These are phyloP conservation scores for Danio tinwini DNA, from an alignment of 2,797 vertebrate genomes.

Conservation along the genomic window DNA sequence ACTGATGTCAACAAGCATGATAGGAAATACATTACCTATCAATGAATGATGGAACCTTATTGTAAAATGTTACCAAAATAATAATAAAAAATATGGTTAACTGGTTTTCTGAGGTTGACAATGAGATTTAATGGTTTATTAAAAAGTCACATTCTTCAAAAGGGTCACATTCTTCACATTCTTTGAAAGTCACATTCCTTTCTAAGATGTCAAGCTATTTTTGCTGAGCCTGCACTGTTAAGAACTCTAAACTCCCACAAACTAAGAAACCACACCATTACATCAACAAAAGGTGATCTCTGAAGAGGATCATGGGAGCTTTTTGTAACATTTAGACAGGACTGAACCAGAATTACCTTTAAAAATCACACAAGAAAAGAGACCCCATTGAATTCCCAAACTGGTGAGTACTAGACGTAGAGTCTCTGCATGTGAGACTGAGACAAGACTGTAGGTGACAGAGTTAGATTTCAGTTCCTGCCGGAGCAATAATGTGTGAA, in stretches of 20 bases:
- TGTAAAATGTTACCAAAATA: no score
- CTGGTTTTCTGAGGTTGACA: no score
- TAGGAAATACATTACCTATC: no score
- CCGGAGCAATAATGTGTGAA: neutral
- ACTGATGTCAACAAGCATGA: no score
- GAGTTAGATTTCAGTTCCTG: slow-evolving; percentile 9
- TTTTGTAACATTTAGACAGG: slow-evolving; percentile 1
- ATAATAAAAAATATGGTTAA: no score
- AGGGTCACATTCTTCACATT: neutral
- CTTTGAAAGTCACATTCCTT: neutral
- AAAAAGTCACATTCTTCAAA: neutral
- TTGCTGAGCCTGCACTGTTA: slow-evolving; percentile 14
- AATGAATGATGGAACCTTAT: no score
- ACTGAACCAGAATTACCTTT: slow-evolving; percentile 15
- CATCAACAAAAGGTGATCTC: neutral
- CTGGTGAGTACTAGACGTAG: neutral
- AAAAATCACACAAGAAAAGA: slow-evolving; percentile 10
- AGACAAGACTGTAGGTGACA: slow-evolving; percentile 23
- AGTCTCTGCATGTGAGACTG: neutral
- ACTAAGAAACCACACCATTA: neutral
- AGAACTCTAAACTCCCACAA: neutral
- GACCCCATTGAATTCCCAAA: slow-evolving; percentile 3
- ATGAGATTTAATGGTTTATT: no score
- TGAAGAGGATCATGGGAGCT: neutral
- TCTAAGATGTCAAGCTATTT: neutral